Base-by-base conservation (phyloP, 2,797 vertebrate genomes). In the Halcyon smyrnensis region DNA sequence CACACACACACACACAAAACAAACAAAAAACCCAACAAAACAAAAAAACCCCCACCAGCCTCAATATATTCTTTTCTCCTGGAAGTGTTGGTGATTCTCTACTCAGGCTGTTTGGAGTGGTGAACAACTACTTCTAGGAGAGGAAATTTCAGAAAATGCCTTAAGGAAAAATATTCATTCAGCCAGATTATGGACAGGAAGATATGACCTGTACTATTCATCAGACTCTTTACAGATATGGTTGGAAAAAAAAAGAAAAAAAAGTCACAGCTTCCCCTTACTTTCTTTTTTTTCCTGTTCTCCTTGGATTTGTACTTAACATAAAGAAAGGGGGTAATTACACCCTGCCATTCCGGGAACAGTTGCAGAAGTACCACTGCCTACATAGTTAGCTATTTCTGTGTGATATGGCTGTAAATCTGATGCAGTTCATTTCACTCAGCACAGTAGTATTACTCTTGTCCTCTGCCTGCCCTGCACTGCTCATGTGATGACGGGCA, bases 291-390 rank as follows among this genome's bases (percentile, higher is more conserved):
- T 59, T n/a, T 51, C 27, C 6, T 63, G 10, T 10, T 54, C 90
- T 79, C 6, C 20, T 68, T 69, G 54, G 8, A 28, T 87, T 65
- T 84, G 2, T 53, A 48, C 12, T 50, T 71, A 53, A n/a, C 5
- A 5, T 1, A 4, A 7, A 9, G 0, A 3, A 51, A 89, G 80
- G 20, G 23, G 77, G 28, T 50, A 46, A 50, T 64, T 64, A 0
- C 7, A 10, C 11, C 59, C 25, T 87, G 11, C 16, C 3, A 2
- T 80, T 81, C 36, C 7, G 9, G 37, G 46, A 62, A 15, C 5
- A 5, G 12, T 57, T 6, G 4, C 1, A 1, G 54, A 82, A 67
- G 23, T 17, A 5, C 8, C 8, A n/a, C n/a, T 64, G 71, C 12
- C 34, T 45, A 43, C 8, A 2, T 14, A 16, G 37, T 0, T 9